Conservation (phyloP, 92 coral and sea anemone species). For the Epizoanthus rinbou region DNA sequence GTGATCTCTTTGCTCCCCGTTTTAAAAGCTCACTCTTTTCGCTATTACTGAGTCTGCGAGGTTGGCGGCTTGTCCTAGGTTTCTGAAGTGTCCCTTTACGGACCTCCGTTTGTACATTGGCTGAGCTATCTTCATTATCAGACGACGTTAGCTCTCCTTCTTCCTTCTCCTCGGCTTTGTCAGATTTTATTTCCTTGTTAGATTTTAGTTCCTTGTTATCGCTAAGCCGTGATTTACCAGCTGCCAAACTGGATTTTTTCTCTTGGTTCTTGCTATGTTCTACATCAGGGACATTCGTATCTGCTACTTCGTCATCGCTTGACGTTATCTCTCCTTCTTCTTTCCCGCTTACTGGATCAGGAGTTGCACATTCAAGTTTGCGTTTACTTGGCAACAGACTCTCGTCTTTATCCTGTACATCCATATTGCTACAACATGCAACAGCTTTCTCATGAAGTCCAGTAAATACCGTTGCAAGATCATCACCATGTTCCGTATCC, state of each 20-base stretch:
- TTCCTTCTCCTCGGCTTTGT: slow-evolving; percentile 43
- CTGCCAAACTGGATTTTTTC: neutral
- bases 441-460: neutral
- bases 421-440: neutral
- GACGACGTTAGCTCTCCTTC: slow-evolving; percentile 63
- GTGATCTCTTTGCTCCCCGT: neutral
- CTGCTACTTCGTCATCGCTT: slow-evolving; percentile 62
- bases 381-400: slow-evolving; percentile 3
- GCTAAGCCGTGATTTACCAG: neutral
- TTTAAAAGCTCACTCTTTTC: neutral
- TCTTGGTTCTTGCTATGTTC: neutral
- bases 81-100: neutral
- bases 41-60: neutral
- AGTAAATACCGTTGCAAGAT: neutral
- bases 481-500: neutral
- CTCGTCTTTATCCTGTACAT: slow-evolving; percentile 4
- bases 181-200: slow-evolving; percentile 11
- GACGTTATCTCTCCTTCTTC: slow-evolving; percentile 88
- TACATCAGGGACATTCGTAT: too few species aligned
- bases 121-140: slow-evolving; percentile 48
- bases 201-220: neutral
- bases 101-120: neutral
- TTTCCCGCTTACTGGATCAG: slow-evolving; percentile 47
- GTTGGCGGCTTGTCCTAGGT: neutral
- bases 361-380: slow-evolving; percentile 20